Evolutionary conservation across 2,888 invertebrate species (phyloP), one percentile per base, ranked within the genome.

Genomic region (Tribolium freemani): DNA sequence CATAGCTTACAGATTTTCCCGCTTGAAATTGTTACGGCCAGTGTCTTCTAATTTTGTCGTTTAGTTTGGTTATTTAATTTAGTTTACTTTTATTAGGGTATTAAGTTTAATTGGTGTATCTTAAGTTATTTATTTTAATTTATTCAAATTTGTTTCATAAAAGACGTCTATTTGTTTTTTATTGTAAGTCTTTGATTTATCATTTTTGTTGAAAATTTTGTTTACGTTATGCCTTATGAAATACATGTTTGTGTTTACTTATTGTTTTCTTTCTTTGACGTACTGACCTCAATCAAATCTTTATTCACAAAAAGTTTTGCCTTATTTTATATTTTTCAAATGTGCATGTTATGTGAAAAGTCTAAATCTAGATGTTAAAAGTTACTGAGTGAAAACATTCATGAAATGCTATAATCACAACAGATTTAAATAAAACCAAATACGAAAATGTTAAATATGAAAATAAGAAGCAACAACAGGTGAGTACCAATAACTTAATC

Each of bases 51-150:
- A 26, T 26, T 45, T 68, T 54, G 10, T 68, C 16, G 2, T 3
- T 61, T 21, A 31, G 2, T 63, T 57, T 26, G 57, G 30, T 44
- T 8, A 26, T 38, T 31, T 60, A 60, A 30, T 21, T 54, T 30
- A 54, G n/a, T 48, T 26, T 48, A 48, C 6, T 48, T 61, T 21
- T 61, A 16, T 48, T 60, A 26, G 11, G 57, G 67, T 54, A 56
- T 69, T 71, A 66, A 58, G 66, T 75, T 71, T 69, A 66, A 30
- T 53, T 69, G 74, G 72, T 80, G 73, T 77, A 78, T 81, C 77
- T 54, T 84, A 89, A 88, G 88, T 89, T 88, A 87, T 88, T 88
- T 88, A 88, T 88, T 87, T 88, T 87, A 87, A 87, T 87, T 87
- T 88, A 86, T 88, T 88, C 88, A 88, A 86, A 68, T 73, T 73